Evolutionary conservation across 2,113 vertebrate genomes (phyloP).

Genomic region (Platichthys stellatus): DNA sequence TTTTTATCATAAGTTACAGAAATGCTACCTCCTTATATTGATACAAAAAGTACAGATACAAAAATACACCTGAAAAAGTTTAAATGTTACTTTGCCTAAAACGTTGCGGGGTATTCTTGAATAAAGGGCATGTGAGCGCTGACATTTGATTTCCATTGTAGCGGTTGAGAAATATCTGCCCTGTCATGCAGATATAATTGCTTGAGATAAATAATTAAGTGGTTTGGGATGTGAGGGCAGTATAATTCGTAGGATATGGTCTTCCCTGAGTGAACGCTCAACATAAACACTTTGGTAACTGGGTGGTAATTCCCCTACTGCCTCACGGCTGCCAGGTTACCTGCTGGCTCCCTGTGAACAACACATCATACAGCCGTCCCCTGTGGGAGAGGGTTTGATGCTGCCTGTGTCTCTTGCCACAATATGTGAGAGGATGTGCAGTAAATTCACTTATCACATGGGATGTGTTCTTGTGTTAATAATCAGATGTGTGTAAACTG

Average conservation of each 20-base stretch:
- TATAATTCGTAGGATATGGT: conserved; percentile 41
- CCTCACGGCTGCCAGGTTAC: conserved; percentile 77
- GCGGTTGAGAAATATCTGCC: conserved; percentile 14
- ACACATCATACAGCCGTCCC: conserved; percentile 49
- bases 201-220: conserved; percentile 70
- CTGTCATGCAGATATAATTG: conserved; percentile 62
- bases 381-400: conserved; percentile 46
- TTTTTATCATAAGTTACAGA: no score
- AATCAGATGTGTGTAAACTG: conserved; percentile 9
- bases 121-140: conserved; percentile 44
- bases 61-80: background rate
- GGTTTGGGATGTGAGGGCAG: conserved; percentile 35
- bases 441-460: conserved; percentile 8
- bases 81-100: conserved; percentile 21
- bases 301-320: conserved; percentile 68
- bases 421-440: conserved; percentile 5
- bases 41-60: background rate
- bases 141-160: conserved; percentile 52
- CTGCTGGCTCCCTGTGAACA: conserved; percentile 55
- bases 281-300: conserved; percentile 70
- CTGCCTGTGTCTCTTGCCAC: background rate
- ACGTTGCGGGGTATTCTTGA: conserved; percentile 2
- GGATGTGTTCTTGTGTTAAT: background rate
- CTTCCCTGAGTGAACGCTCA: conserved; percentile 40
- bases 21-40: background rate